A percentile compares a stretch with the other conserved stretches of the same genome.
phyloP scores from a whole-genome alignment of 2,888 invertebrate species.

The Cheilosia impressa region DNA sequence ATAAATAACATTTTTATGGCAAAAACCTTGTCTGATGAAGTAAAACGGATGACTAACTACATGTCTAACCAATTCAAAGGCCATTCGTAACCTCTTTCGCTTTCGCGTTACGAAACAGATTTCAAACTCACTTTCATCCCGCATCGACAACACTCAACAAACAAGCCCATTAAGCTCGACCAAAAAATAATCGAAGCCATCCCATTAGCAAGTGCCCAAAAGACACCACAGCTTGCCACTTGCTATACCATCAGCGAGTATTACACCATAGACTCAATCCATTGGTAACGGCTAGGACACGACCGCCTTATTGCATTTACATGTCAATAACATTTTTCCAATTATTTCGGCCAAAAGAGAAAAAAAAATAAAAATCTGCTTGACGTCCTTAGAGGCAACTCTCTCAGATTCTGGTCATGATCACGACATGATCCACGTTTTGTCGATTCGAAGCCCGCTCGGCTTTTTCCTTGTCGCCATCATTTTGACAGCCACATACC shows the following conservation, averaged over 20 bases:
- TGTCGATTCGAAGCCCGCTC: slow-evolving; percentile 63
- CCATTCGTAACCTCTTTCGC: slow-evolving; percentile 1
- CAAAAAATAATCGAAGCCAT: slow-evolving; percentile 20
- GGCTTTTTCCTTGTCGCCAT: slow-evolving; percentile 61
- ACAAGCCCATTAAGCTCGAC: slow-evolving; percentile 2
- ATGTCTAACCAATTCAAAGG: neutral
- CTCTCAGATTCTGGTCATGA: slow-evolving; percentile 44
- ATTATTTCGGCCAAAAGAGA: slow-evolving; percentile 51
- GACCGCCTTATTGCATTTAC: slow-evolving; percentile 68
- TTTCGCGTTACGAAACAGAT: slow-evolving; percentile 25
- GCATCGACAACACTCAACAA: no score
- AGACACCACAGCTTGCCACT: slow-evolving; percentile 7
- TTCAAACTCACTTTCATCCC: slow-evolving; percentile 35
- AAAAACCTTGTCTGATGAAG: no score
- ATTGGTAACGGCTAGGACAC: slow-evolving; percentile 54
- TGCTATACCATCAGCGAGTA: neutral
- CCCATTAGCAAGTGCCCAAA: slow-evolving; percentile 13
- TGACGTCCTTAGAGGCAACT: slow-evolving; percentile 46
- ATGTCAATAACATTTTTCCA: slow-evolving; percentile 71
- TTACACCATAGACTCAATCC: neutral
- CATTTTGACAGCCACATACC: slow-evolving; percentile 46
- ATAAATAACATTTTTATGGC: no score
- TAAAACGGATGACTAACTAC: neutral
- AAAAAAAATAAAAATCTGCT: neutral
- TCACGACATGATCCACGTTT: slow-evolving; percentile 71